Conservation (phyloP, 2,888 invertebrate genomes). For the Leucophenga maculata region DNA sequence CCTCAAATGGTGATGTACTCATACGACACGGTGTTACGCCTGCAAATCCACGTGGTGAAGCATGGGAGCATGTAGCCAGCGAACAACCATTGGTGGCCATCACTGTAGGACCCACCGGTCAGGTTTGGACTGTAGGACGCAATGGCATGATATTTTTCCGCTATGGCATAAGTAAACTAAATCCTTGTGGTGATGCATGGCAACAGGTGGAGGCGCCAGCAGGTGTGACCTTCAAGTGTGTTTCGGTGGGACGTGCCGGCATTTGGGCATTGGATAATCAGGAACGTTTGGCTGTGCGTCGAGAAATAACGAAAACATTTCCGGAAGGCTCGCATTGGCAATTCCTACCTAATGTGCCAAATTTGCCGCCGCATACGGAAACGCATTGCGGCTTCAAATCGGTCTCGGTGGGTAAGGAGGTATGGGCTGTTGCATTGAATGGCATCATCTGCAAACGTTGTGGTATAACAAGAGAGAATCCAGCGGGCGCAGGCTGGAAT, state of each 20-base stretch:
- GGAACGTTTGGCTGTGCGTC: conserved; percentile 83
- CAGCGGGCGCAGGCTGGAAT: conserved; percentile 86
- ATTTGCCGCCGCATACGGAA: conserved; percentile 76
- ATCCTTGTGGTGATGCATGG: conserved; percentile 80
- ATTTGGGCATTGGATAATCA: conserved; percentile 87
- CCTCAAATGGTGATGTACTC: conserved; percentile 88
- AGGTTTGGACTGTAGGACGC: conserved; percentile 89
- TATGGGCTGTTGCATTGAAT: conserved; percentile 84
- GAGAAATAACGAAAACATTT: conserved; percentile 82
- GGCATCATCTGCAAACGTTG: conserved; percentile 81
- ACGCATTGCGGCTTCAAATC: conserved; percentile 77
- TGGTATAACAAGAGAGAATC: conserved; percentile 82
- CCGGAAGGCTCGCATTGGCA: conserved; percentile 92
- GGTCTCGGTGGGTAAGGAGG: conserved; percentile 81
- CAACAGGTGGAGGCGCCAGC: conserved; percentile 84
- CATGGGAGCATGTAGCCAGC: conserved; percentile 74
- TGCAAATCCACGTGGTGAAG: conserved; percentile 80
- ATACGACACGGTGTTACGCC: conserved; percentile 84
- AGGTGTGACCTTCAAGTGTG: conserved; percentile 79
- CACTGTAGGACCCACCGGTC: conserved; percentile 77
- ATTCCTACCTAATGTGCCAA: conserved; percentile 76
- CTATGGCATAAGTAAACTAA: conserved; percentile 80
- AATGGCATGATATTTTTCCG: conserved; percentile 89
- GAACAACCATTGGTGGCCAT: conserved; percentile 86
- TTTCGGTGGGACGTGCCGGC: conserved; percentile 81